Conservation (phyloP, 2,888 invertebrate genomes). For the Nysson spinosus region DNA sequence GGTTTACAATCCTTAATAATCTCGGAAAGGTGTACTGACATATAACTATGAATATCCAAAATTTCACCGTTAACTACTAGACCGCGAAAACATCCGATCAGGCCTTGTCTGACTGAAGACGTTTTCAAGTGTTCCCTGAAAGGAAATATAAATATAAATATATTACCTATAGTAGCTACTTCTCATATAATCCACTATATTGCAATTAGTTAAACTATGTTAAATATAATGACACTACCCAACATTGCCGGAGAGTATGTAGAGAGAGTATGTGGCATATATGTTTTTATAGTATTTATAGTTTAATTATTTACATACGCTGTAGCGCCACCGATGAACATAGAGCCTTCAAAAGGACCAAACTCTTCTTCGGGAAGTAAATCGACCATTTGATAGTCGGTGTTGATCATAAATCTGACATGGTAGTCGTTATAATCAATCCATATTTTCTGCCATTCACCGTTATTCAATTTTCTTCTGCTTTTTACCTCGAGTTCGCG, state of each 20-base stretch:
- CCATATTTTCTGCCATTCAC: constrained; percentile 98
- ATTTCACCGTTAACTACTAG: constrained; percentile 94
- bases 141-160: background rate
- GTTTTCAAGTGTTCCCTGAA: constrained; percentile 88
- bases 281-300: background rate
- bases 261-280: too few relatives aligned
- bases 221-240: background rate
- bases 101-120: constrained; percentile 90
- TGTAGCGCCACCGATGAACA: constrained; percentile 95
- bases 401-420: constrained; percentile 94
- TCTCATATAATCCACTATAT: too few relatives aligned
- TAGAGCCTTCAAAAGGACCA: constrained; percentile 94
- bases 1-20: constrained; percentile 96
- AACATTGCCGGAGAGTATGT: too few relatives aligned
- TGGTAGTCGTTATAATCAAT: constrained; percentile 97
- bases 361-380: constrained; percentile 91
- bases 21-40: constrained; percentile 93
- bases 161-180: too few relatives aligned
- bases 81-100: constrained; percentile 96
- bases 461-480: constrained; percentile 89
- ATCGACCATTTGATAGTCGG: constrained; percentile 92
- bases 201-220: too few relatives aligned
- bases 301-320: constrained; percentile 82
- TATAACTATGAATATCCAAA: constrained; percentile 93
- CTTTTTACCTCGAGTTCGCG: constrained; percentile 91